Evolutionary conservation across 2,797 vertebrate species (phyloP).

Genomic region (Rhinoraja longicauda): DNA sequence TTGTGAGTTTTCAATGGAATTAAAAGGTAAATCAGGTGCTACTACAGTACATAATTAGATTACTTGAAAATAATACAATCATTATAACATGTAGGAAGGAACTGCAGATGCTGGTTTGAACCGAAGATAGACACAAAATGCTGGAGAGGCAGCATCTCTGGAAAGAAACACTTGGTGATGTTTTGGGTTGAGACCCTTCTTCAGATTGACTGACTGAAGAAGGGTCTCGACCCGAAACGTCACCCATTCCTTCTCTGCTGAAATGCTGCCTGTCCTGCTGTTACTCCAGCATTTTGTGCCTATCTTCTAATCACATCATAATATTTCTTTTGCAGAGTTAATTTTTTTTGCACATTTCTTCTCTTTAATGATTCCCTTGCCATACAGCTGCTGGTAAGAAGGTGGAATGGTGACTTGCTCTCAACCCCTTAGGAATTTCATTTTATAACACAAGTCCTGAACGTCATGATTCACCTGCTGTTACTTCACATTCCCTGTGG

Average conservation of each 20-base stretch:
- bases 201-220: no score
- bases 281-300: no score
- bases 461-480: background rate
- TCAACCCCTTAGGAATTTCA: background rate
- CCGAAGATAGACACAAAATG: no score
- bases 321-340: background rate
- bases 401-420: background rate
- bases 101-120: no score
- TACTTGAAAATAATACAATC: background rate
- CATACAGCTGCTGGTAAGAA: background rate
- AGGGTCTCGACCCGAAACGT: no score
- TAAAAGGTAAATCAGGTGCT: background rate
- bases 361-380: background rate
- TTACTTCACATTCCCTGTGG: no score
- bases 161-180: no score
- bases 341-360: background rate
- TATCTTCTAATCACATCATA: background rate
- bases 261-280: no score
- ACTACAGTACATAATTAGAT: background rate
- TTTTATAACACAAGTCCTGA: background rate
- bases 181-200: no score
- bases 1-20: background rate
- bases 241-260: no score
- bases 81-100: no score
- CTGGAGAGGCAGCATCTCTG: no score